These are phyloP conservation scores for Tenualosa ilisha DNA, from an alignment of 2,797 vertebrate species.

Conservation along the genomic window DNA sequence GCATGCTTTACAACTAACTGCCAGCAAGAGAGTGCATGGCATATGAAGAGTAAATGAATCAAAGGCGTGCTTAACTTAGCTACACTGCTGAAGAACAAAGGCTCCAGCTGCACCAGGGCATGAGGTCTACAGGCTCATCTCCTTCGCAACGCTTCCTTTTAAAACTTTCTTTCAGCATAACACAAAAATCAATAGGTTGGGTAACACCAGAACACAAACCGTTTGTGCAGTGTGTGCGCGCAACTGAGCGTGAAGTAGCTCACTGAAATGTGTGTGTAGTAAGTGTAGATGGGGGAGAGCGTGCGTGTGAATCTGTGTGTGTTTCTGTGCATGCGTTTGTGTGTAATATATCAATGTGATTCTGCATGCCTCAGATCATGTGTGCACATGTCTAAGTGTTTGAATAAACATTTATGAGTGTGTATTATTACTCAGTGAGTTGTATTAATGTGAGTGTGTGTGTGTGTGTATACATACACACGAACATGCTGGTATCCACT, in stretches of 20 bases:
- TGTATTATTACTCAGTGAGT: neutral
- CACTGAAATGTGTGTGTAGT: slow-evolving; percentile 7
- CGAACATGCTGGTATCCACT: neutral
- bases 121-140: neutral
- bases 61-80: slow-evolving; percentile 70
- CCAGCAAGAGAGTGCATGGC: neutral
- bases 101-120: neutral
- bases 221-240: neutral
- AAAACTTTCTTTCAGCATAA: slow-evolving; percentile 48
- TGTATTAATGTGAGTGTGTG: slow-evolving; percentile 31
- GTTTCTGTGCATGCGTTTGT: neutral
- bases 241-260: neutral
- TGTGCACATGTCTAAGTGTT: neutral
- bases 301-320: neutral
- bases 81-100: slow-evolving; percentile 57
- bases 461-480: neutral
- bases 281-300: neutral
- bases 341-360: neutral
- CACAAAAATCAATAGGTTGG: slow-evolving; percentile 58
- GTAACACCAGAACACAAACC: slow-evolving; percentile 26
- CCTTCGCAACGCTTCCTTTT: slow-evolving; percentile 47
- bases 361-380: neutral
- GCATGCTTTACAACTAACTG: neutral
- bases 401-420: neutral
- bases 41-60: slow-evolving; percentile 39